phyloP scores from a whole-genome alignment of 2,888 invertebrate species.

The Criorhina ranunculi region DNA sequence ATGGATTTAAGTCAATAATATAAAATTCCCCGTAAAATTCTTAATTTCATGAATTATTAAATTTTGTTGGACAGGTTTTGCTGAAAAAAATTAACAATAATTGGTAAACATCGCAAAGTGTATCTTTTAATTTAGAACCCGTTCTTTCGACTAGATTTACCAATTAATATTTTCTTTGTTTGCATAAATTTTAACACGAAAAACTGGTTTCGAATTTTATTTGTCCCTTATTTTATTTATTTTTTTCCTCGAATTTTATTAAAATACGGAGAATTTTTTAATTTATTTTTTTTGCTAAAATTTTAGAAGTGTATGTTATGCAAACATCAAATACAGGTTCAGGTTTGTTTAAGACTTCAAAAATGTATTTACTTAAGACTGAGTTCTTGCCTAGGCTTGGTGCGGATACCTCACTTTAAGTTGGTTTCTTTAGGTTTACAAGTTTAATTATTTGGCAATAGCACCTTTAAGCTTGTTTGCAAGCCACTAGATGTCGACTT shows the following conservation, averaged over 20 bases:
- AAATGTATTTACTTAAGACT: too few relatives aligned
- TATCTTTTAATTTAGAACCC: constrained; percentile 21
- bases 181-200: background rate
- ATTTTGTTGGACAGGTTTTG: constrained; percentile 21
- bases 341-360: too few relatives aligned
- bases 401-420: too few relatives aligned
- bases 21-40: background rate
- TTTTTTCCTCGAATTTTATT: background rate
- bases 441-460: too few relatives aligned
- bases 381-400: too few relatives aligned
- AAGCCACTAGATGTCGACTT: too few relatives aligned
- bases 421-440: too few relatives aligned
- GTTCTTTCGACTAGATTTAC: constrained; percentile 14
- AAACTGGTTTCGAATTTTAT: constrained; percentile 26
- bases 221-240: background rate
- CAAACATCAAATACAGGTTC: too few relatives aligned
- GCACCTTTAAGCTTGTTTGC: too few relatives aligned
- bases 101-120: constrained; percentile 12
- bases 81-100: constrained; percentile 19
- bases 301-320: too few relatives aligned
- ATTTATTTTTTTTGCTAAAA: too few relatives aligned
- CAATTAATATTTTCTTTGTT: constrained; percentile 10
- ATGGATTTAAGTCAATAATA: background rate
- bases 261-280: too few relatives aligned
- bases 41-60: constrained; percentile 16